Conservation (phyloP, 1,140 invertebrate genomes). For the Thaumatotibia leucotreta region DNA sequence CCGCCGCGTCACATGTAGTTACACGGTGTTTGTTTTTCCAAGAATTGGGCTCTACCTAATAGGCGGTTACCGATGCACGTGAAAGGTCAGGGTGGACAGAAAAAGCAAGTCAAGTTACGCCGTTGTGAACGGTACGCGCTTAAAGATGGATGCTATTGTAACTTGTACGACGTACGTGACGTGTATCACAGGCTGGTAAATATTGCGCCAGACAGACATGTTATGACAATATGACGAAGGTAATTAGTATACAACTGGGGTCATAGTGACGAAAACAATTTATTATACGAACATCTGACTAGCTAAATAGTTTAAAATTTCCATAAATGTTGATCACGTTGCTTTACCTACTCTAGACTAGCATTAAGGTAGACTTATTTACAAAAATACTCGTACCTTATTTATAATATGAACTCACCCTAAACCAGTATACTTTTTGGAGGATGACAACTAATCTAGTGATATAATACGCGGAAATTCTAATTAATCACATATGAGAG, state of each 20-base stretch:
- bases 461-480: no score
- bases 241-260: neutral
- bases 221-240: neutral
- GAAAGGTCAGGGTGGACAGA: neutral
- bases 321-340: no score
- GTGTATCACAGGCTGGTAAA: neutral
- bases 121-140: neutral
- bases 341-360: no score
- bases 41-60: neutral
- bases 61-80: neutral
- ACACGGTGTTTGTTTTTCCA: neutral
- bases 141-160: neutral
- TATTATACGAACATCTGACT: neutral
- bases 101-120: neutral
- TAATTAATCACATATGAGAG: no score
- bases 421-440: no score
- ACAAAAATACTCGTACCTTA: no score
- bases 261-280: constrained; percentile 16
- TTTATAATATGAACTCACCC: no score
- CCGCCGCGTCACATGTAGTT: neutral
- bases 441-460: no score
- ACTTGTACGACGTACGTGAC: neutral
- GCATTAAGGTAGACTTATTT: no score
- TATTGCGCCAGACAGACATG: neutral
- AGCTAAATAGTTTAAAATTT: no score